Conservation (phyloP, 2,888 invertebrate species). For the Scotopteryx bipunctaria region DNA sequence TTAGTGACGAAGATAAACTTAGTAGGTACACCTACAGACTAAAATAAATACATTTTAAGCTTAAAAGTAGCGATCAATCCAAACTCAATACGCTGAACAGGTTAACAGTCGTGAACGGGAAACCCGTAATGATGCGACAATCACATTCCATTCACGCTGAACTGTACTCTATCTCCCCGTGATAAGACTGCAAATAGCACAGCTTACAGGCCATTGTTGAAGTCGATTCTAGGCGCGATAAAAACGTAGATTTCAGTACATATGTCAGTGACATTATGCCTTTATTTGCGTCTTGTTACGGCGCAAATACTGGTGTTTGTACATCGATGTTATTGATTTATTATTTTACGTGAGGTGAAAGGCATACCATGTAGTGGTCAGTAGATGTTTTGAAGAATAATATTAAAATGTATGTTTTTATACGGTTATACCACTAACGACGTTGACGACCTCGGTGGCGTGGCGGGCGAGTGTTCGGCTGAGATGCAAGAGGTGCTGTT, state of each 20-base stretch:
- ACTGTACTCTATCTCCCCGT: not conserved
- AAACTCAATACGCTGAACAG: constrained; percentile 33
- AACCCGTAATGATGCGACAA: constrained; percentile 6
- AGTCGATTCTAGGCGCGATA: constrained; percentile 14
- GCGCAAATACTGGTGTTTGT: constrained; percentile 19
- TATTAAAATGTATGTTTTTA: no score
- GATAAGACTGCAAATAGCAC: not conserved
- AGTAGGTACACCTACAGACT: no score
- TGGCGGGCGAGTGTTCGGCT: no score
- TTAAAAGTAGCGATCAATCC: not conserved
- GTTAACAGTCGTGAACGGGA: constrained; percentile 33
- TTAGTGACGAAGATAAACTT: no score
- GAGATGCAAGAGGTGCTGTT: no score
- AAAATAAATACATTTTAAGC: not conserved
- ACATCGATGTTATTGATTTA: constrained; percentile 1
- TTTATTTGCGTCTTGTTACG: constrained; percentile 20
- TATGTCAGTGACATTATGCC: constrained; percentile 13
- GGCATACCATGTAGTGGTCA: not conserved
- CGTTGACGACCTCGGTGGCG: no score
- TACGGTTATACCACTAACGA: not conserved
- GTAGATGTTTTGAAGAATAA: not conserved
- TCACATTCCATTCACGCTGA: not conserved
- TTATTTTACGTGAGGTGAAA: not conserved
- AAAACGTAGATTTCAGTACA: constrained; percentile 17
- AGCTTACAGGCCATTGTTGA: constrained; percentile 7